Base-by-base conservation (phyloP, 2,888 invertebrate genomes). In the Morpho helenor region DNA sequence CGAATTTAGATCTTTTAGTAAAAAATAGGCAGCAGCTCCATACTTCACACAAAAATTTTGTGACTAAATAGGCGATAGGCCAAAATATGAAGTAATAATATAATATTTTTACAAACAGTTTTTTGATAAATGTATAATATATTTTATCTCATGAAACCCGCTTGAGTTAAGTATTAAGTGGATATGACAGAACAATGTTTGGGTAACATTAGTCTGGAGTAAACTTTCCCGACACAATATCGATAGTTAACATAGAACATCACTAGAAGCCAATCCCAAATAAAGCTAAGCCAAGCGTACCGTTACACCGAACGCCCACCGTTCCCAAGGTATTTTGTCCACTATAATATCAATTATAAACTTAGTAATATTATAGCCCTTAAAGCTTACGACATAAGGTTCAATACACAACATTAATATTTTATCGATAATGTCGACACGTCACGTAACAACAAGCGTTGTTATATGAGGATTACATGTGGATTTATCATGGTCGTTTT, bases 221-320 rank as follows among this genome's bases (percentile, higher is more conserved):
- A 31, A 0, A 31, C 31, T 31, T 31, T 3, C 31, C 31, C 31
- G 4, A 31, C 4, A 31, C 31, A 45, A 8, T 49, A 59, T 56
- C 52, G 60, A 56, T 31, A 52, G n/a, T 9, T 46, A 50, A 55
- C 42, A 31, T 57, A 52, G 52, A 40, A 50, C 45, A 52, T 48
- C 60, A 49, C 49, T 58, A 60, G 52, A 41, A 41, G 50, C 56
- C 56, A 53, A 50, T 61, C 58, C 61, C 57, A 61, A 63, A 63
- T 60, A 57, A 58, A 63, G 52, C 62, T 59, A 52, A 57, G 63
- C 58, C 40, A 56, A 53, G 51, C 57, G 60, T 61, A 63, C 63
- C 55, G 63, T 63, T 63, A 63, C 43, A 42, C 10, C 49, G 49
- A 43, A 60, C 55, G 59, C 60, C 60, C 55, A 63, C 56, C 59